Base-by-base conservation (phyloP, 1,140 invertebrate genomes). In the Drosophila fuyamai region DNA sequence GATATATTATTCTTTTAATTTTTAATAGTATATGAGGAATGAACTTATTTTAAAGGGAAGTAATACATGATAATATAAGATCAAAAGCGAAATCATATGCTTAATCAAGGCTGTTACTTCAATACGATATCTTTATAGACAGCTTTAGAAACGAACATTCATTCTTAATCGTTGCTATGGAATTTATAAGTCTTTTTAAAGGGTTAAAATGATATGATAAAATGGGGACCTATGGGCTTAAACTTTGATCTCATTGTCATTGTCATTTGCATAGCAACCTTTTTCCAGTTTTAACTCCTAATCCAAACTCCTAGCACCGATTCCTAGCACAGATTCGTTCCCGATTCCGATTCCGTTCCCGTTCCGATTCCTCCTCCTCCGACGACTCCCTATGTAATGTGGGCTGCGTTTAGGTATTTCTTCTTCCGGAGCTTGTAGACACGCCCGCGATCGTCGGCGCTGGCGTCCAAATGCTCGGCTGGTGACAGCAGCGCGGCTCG, bases 401-500 rank as follows among this genome's bases (percentile, higher is more conserved):
- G 79, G 12, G 77, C 81, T n/a, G 60, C 63, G 77, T 79, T 74
- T 16, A 79, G 57, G 40, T 83, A 91, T 88, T 88, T 88, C 90
- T 92, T 92, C 73, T 92, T 92, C 81, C 91, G 90, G 76, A 92
- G 76, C 81, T 92, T 92, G 73, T 92, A 92, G 72, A 92, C 90
- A 85, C 90, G 88, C 83, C 90, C 85, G 90, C 88, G 90, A 80
- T 92, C 81, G 56, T 41, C 82, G 70, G 75, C 74, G 81, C 83
- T 83, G 83, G 83, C 83, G 83, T 89, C 83, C 83, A 88, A 88
- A 56, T 83, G 84, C 79, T 82, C 79, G 71, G 44, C 65, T 79
- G 60, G 13, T 68, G 72, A 88, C 84, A 83, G 73, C 79, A 71
- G 66, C 56, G 59, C 76, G 79, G 83, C 70, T 89, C 76, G 76